These are phyloP conservation scores for Ecliptopera silaceata DNA, from an alignment of 2,888 invertebrate species.

Conservation along the genomic window DNA sequence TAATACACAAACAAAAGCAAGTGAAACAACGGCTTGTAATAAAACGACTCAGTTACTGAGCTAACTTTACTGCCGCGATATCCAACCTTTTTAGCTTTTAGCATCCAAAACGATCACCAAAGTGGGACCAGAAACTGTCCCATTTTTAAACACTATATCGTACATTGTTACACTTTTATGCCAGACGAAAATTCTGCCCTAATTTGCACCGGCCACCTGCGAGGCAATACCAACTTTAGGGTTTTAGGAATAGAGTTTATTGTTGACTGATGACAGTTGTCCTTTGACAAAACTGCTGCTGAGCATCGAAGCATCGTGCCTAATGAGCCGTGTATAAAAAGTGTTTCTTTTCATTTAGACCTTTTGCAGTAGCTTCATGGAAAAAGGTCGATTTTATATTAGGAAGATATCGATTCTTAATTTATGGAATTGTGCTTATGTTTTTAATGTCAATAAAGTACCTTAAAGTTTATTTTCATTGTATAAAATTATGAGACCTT, in stretches of 20 bases:
- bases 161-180: constrained; percentile 51
- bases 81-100: constrained; percentile 35
- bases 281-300: constrained; percentile 54
- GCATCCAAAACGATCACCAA: constrained; percentile 33
- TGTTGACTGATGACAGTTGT: constrained; percentile 27
- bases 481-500: no score
- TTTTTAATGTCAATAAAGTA: not conserved
- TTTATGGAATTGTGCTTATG: constrained; percentile 27
- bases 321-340: constrained; percentile 53
- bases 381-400: constrained; percentile 52
- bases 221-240: constrained; percentile 25
- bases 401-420: constrained; percentile 32
- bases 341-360: constrained; percentile 46
- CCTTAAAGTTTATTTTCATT: no score
- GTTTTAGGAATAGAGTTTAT: constrained; percentile 20
- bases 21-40: constrained; percentile 18
- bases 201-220: constrained; percentile 34
- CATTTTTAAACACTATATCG: constrained; percentile 39
- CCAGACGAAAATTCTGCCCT: constrained; percentile 48
- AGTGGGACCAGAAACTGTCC: constrained; percentile 37
- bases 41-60: constrained; percentile 27
- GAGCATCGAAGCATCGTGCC: constrained; percentile 47
- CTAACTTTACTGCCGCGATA: constrained; percentile 36
- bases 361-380: constrained; percentile 38
- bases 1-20: not conserved